Conservation (phyloP, 37 sponge, comb jelly and placozoan genomes). For the Ephydatia muelleri region DNA sequence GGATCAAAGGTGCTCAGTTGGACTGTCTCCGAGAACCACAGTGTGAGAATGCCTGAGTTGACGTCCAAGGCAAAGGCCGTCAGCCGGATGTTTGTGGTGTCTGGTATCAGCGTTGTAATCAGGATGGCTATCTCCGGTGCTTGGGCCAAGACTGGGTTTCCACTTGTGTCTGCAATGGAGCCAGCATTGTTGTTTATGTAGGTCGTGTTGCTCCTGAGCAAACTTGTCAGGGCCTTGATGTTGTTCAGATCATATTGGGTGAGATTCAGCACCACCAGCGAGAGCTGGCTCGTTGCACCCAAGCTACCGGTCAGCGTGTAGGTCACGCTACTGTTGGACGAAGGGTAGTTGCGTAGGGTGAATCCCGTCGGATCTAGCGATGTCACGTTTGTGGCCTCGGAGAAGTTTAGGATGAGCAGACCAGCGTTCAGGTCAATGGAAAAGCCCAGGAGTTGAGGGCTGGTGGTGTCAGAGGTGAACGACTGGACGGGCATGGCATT, state of each 20-base stretch:
- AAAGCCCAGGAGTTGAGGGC: slow-evolving; percentile 58
- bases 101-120: slow-evolving; percentile 34
- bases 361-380: slow-evolving; percentile 56
- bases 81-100: slow-evolving; percentile 56
- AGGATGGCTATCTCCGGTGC: slow-evolving; percentile 33
- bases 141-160: slow-evolving; percentile 49
- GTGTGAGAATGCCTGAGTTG: slow-evolving; percentile 62
- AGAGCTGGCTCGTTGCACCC: slow-evolving; percentile 44
- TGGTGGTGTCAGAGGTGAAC: slow-evolving; percentile 69
- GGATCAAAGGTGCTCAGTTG: slow-evolving; percentile 29
- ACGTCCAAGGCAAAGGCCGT: slow-evolving; percentile 73
- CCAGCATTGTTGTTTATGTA: slow-evolving; percentile 53
- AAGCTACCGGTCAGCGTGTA: slow-evolving; percentile 57
- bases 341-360: slow-evolving; percentile 27
- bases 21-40: slow-evolving; percentile 84
- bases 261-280: slow-evolving; percentile 47
- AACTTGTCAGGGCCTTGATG: slow-evolving; percentile 63
- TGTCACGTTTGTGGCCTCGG: slow-evolving; percentile 76
- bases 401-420: slow-evolving; percentile 63
- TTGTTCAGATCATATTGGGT: slow-evolving; percentile 65
- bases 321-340: slow-evolving; percentile 25
- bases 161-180: slow-evolving; percentile 66
- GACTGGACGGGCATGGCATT: slow-evolving; percentile 27
- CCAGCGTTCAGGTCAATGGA: slow-evolving; percentile 75
- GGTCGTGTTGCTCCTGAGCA: slow-evolving; percentile 69